Base-by-base conservation (phyloP, 1,140 invertebrate species). In the Copidosoma floridanum region DNA sequence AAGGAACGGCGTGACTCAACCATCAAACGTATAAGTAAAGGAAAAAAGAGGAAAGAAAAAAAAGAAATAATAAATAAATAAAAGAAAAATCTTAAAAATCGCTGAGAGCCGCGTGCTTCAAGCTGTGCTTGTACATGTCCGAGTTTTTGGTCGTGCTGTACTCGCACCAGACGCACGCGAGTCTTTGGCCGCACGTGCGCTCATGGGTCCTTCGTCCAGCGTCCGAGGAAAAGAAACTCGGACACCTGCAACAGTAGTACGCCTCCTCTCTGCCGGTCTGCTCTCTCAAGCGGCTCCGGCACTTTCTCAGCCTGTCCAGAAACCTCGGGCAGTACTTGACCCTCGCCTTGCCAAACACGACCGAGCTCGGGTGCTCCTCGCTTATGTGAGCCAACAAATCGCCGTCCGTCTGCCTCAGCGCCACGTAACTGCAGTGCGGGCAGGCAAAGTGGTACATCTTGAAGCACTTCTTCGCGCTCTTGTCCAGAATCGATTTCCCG, bases 201-300 rank as follows among this genome's bases (percentile, higher is more conserved):
- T 50, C 21, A 82, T 65, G 68, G 86, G 84, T 5, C 78, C 67
- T 29, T 72, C 75, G 7, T 82, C n/a, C n/a, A n/a, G n/a, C 72
- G 52, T 74, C 70, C 2, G 72, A 76, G 65, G 82, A 84, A 44
- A 70, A 71, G 65, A n/a, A n/a, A n/a, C 77, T 76, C 16, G 72
- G 72, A 67, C 81, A 83, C 20, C 73, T 73, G 27, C 65, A 65
- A 66, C 79, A 82, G 24, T 70, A 67, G 66, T 68, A 78, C 14
- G 32, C 7, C 2, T 18, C 26, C 3, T 7, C 14, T 24, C 5
- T 12, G 3, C 14, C n/a, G 7, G 44, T n/a, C 24, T 47, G 12
- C 21, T 5, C 3, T 46, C 21, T 23, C 2, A 12, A n/a, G n/a
- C 18, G n/a, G 0, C 8, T 16, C 23, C 48, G 48, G 1, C 11